Evolutionary conservation across 2,888 invertebrate genomes (phyloP), one percentile per base, ranked within the genome.

Genomic region (Nipponacmea schrenckii): DNA sequence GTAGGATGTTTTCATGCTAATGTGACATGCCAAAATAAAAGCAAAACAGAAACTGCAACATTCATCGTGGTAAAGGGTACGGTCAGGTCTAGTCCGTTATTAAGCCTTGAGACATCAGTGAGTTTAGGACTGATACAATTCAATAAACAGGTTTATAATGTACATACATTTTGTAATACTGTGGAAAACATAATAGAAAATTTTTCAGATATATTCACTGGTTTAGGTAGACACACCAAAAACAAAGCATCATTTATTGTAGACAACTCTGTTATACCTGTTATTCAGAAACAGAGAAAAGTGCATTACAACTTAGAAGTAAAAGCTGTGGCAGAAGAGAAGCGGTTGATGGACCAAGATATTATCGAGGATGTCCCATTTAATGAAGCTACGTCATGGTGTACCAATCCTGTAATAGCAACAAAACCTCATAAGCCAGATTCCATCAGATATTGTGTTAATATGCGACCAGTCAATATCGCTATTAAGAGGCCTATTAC

Each of bases 401-500:
- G 73, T 26, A 65, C 70, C 14, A 71, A 69, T 15, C 48, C 71
- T 44, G 76, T 77, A 3, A 63, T 67, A 15, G 77, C 72, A 20
- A 56, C 71, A 2, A 79, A 70, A 68, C 71, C 64, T 69, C 78
- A 70, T 64, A 73, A 73, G 8, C 72, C 69, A 10, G 65, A 72
- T 5, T 72, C 77, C 46, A 75, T 81, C 12, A 20, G 79, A 27
- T 65, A 81, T 64, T 64, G 64, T 27, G 27, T 27, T 39, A 39
- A 64, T 64, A 64, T 64, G 64, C 20, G 64, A 64, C 31, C 27
- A n/a, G 64, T 64, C 12, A 64, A 64, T 64, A 27, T 14, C 14
- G 64, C 64, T 20, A 27, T 64, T 26, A 64, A 64, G 15, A 20
- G 31, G n/a, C 31, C 27, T 39, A 64, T 39, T 5, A 12, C n/a